Base-by-base conservation (phyloP, 2,888 invertebrate species). In the Drosophila austrosaltans region DNA sequence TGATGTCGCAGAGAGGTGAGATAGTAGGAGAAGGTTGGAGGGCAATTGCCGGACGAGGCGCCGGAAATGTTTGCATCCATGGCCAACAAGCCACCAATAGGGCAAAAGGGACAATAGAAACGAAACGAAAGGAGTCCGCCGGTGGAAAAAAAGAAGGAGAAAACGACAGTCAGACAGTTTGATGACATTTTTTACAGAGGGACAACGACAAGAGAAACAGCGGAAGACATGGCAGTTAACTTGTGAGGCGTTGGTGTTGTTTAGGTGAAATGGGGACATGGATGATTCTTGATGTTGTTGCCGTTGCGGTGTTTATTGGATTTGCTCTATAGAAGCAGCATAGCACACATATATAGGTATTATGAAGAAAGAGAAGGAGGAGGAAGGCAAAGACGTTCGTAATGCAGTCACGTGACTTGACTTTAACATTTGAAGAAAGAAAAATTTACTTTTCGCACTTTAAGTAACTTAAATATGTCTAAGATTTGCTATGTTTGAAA, bases 321-420 rank as follows among this genome's bases (percentile, higher is more conserved):
- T 8, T 58, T 39, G 22, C 22, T 39, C 57, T 39, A 48, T 25
- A 7, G 32, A 28, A 1, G 6, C 4, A 4, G 28, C 28, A 28
- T 28, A 28, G 48, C 8, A 22, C 8, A 22, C 22, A 16, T 39
- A 16, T 16, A 16, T 16, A 16, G 16, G 16, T 16, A 5, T 25
- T 5, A 12, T 6, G 10, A 6, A 28, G 25, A 2, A 42, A 39
- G 3, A 1, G 36, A 69, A 25, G 16, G 20, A 0, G 25, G 25
- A 25, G 10, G 3, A 8, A 12, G 22, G 44, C 16, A 48, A 10
- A 3, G 20, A 3, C 8, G 20, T 48, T 7, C 0, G 44, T 22
- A 60, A 71, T 56, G 63, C 61, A 61, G 76, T 76, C 79, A 77
- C 79, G 75, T 79, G 70, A 62, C 69, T 62, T 65, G 44, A 58